Percentiles rank a stretch among this genome's conserved stretches.
Evolutionary conservation across 2,797 vertebrate genomes (phyloP).

Genomic region (Enteromius anoplus): DNA sequence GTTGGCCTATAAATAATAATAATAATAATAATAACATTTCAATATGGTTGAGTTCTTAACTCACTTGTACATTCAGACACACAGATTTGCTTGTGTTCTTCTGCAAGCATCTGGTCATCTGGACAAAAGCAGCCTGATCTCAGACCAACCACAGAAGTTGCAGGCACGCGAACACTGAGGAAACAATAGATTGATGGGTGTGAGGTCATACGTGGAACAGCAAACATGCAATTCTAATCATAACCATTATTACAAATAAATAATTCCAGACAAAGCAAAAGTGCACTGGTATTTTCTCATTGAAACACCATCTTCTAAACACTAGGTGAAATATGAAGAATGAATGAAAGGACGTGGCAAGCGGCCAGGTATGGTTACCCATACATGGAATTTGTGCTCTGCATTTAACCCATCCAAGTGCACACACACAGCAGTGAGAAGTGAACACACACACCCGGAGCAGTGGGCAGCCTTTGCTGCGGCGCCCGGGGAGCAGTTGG

Average conservation of each 20-base stretch:
- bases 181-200: neutral
- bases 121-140: slow-evolving; percentile 75
- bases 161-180: slow-evolving; percentile 48
- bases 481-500: too few species aligned
- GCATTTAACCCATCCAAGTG: too few species aligned
- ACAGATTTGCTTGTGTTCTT: slow-evolving; percentile 65
- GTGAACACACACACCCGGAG: too few species aligned
- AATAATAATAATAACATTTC: too few species aligned
- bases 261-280: neutral
- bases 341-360: too few species aligned
- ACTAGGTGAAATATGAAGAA: neutral
- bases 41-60: slow-evolving; percentile 49
- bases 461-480: too few species aligned
- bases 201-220: neutral
- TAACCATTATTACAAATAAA: neutral
- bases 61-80: slow-evolving; percentile 69
- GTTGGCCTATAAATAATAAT: too few species aligned
- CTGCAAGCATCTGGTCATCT: slow-evolving; percentile 52
- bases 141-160: neutral
- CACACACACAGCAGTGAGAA: too few species aligned
- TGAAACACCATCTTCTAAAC: slow-evolving; percentile 16
- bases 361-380: too few species aligned
- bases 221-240: neutral
- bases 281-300: neutral
- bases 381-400: too few species aligned